Evolutionary conservation across 2,113 vertebrate genomes (phyloP), one percentile per base, ranked within the genome.

Genomic region (Macrotus californicus): DNA sequence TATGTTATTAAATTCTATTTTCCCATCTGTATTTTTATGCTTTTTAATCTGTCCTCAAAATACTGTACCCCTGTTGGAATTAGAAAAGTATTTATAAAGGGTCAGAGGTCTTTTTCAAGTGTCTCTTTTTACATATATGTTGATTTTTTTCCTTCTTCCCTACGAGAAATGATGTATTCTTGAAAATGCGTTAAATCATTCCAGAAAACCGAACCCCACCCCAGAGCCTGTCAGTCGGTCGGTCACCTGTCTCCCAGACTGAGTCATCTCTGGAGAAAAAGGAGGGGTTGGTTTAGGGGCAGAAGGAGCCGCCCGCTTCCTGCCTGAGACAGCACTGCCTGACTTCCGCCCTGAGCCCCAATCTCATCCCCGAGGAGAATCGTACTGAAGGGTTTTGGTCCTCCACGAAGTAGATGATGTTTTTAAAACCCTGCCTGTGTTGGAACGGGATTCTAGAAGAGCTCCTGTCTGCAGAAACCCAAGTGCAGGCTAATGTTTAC

Each of bases 1-100:
- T 97, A 98, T 98, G 97, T 97, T 98, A 98, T 95, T 97, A 96
- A 98, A 97, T 89, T 98, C 97, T 98, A 98, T 98, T 98, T 98
- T 99, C 97, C 98, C 98, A 98, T 96, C 98, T 98, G 50, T 98
- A 98, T 98, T 98, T 98, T 98, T 98, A 95, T 97, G 98, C 97
- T 98, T 95, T 98, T 97, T 97, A n/a, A 88, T 98, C 97, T 98
- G 96, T 98, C 97, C 83, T 95, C 97, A 91, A 98, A 98, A 97
- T 98, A 98, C 94, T 69, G 83, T 94, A 96, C 73, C 95, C 48
- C 86, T 96, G 86, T 94, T 96, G 97, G 93, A 93, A 91, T 97
- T 96, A 97, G 97, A 96, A 95, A 96, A 70, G 95, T 98, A 98
- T 98, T 98, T 98, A 98, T 98, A 98, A 98, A 97, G 91, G 97